Base-by-base conservation (phyloP, 2,797 vertebrate species). In the Percopsis omiscomaycus region DNA sequence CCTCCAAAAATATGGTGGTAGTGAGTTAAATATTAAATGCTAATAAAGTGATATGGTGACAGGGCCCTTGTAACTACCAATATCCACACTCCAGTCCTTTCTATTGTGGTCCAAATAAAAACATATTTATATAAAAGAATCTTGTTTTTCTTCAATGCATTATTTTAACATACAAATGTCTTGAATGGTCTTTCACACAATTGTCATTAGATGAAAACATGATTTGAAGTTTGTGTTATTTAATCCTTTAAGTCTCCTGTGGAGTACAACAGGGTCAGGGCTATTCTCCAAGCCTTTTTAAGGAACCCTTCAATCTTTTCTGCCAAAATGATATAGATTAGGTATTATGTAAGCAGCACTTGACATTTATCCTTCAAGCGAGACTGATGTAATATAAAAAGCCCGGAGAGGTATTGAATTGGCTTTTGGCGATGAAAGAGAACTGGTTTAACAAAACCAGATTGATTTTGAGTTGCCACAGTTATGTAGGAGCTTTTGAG, bases 341-440 rank as follows among this genome's bases (percentile, higher is more conserved):
- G 56, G 42, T 45, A 10, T 44, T 58, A 27, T 10, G 14, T 57
- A 27, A 45, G 15, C 55, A 27, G 55, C 55, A 44, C 55, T 57
- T 27, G 37, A 57, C 55, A 45, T 57, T 57, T 45, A 32, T 55
- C 54, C 28, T 37, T 37, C 54, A 37, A 13, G 32, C 29, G 28
- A 55, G 53, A n/a, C 28, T 14, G 53, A 14, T 30, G 53, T 13
- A 55, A 14, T 14, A 30, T 37, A 55, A 32, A 55, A 32, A 8
- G 53, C 53, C 53, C 29, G 53, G 12, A 32, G 53, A 56, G 2
- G 5, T 11, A 22, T 42, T 12, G 37, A 45, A 22, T 16, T 45
- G 55, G 37, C 44, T 16, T 15, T 4, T 27, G 42, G 55, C 22
- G 55, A 44, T 56, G 30, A 4, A 27, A 37, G 32, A 54, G 22